Evolutionary conservation across 2,797 vertebrate species (phyloP), one percentile per base, ranked within the genome.

Genomic region (Premnoplex brunnescens): DNA sequence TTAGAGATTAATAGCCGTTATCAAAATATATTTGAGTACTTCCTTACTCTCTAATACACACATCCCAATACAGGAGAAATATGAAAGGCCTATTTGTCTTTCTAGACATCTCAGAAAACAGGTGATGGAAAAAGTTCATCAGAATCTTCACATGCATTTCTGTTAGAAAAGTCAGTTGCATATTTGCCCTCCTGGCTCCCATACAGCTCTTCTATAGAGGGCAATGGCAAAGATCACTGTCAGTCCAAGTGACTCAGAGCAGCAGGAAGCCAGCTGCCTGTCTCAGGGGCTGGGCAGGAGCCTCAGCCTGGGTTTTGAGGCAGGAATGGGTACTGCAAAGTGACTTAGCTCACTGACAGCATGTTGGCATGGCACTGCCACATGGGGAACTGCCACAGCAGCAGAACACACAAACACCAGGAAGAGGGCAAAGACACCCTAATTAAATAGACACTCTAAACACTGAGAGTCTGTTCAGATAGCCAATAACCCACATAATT

Each of bases 1-100:
- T 95, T 95, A 97, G 52, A 88, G 77, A 95, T 95, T 95, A 95
- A 96, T 75, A 91, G 58, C 54, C 43, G 54, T 85, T 95, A 85
- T 84, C 86, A 83, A 97, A 97, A 88, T 95, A 75, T 34, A 93
- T 80, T 79, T 76, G 55, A 96, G 48, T 63, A 58, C 44, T 93
- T 86, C 67, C 75, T 85, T 39, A 28, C 56, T 60, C 52, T 67
- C 0, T 21, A 69, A 88, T 23, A 88, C 0, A 2, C 23, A 36
- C 51, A 73, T 59, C 26, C 49, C 60, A 55, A 67, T 34, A 58
- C 27, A 77, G 56, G 30, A 66, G 76, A 51, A 58, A 54, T 64
- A 30, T 3, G 12, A 54, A 68, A 87, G 21, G 19, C 7, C 18
- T 93, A 73, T 91, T 93, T 6, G 15, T 91, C 72, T 92, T 93